phyloP scores from a whole-genome alignment of 2,888 invertebrate genomes.

The Podabrus alpinus region DNA sequence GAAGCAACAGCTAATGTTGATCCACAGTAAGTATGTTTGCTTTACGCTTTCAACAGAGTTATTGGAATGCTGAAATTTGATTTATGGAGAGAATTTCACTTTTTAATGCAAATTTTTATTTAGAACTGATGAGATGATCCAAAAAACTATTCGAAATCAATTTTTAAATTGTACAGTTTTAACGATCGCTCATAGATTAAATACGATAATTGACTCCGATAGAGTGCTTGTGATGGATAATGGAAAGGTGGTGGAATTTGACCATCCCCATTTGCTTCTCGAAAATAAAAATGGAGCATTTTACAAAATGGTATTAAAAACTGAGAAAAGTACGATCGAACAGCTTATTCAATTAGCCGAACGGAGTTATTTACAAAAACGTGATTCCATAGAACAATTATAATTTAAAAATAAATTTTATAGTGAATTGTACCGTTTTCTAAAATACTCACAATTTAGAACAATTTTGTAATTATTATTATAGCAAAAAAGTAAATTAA shows the following conservation, averaged over 20 bases:
- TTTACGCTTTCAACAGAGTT: neutral
- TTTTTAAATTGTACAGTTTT: conserved; percentile 85
- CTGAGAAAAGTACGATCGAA: conserved; percentile 61
- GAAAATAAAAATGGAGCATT: conserved; percentile 65
- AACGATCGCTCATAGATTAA: conserved; percentile 85
- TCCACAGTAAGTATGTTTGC: conserved; percentile 65
- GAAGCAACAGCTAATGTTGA: conserved; percentile 94
- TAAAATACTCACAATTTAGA: no score
- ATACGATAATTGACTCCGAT: conserved; percentile 68
- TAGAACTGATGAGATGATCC: conserved; percentile 84
- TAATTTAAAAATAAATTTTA: neutral
- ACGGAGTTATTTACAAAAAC: neutral
- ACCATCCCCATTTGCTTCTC: conserved; percentile 69
- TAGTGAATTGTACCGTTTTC: no score
- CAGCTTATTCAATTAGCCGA: neutral
- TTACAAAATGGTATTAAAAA: conserved; percentile 71
- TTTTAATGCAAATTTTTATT: no score
- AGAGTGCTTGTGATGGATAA: conserved; percentile 83
- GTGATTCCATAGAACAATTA: neutral
- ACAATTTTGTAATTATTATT: no score
- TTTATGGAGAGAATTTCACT: no score
- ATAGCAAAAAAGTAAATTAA: no score
- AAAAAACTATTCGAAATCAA: conserved; percentile 77
- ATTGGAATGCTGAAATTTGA: no score
- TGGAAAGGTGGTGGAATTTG: conserved; percentile 76